These are phyloP conservation scores for Nothoprocta perdicaria DNA, from an alignment of 2,113 vertebrate species.

Conservation along the genomic window DNA sequence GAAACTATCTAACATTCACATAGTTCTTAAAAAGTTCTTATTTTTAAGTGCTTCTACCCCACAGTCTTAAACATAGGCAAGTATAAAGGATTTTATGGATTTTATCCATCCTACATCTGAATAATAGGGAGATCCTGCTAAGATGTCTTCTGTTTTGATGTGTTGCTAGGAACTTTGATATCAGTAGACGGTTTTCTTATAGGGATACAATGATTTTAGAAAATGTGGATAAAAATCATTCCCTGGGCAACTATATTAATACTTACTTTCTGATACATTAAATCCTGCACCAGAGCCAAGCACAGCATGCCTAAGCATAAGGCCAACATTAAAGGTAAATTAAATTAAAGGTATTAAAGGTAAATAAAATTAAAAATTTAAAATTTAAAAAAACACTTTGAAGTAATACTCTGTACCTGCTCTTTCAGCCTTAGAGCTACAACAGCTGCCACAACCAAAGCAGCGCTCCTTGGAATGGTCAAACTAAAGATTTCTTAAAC, in stretches of 20 bases:
- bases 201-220: conserved; percentile 6
- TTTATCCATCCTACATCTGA: background rate
- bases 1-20: background rate
- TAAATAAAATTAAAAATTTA: background rate
- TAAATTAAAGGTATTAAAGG: background rate
- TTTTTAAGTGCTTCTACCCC: background rate
- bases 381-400: background rate
- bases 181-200: background rate
- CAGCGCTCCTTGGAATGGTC: background rate
- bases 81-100: background rate
- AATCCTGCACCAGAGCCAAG: background rate
- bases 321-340: background rate
- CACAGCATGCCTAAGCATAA: background rate
- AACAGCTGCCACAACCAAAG: conserved; percentile 43
- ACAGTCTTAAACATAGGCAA: background rate
- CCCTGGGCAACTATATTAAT: background rate
- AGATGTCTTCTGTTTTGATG: background rate
- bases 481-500: background rate
- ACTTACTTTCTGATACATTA: background rate
- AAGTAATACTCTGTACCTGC: conserved; percentile 41
- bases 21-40: background rate
- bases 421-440: conserved; percentile 26
- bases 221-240: conserved; percentile 4
- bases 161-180: background rate
- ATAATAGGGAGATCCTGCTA: background rate